Evolutionary conservation across 2,797 vertebrate genomes (phyloP), one percentile per base, ranked within the genome.

Genomic region (Scomberomorus guttatus): DNA sequence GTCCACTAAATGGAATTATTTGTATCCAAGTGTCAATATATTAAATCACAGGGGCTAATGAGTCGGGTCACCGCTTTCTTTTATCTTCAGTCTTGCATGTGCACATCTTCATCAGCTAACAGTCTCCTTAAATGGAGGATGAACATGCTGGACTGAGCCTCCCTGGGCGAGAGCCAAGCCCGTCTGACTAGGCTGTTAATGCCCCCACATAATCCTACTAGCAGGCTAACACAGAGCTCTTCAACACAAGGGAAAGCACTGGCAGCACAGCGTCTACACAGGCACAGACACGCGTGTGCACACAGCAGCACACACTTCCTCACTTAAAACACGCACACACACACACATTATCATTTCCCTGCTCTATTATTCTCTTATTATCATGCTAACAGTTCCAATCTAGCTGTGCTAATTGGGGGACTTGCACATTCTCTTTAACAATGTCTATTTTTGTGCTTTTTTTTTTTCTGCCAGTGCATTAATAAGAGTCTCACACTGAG

Each of bases 1-100:
- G 96, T 96, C 96, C 96, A 96, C 97, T 98, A 98, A 98, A 97
- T 95, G 94, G 96, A 98, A 98, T 99, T 98, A 98, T 99, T 99
- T 96, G 96, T 96, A 96, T 96, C 96, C 94, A 94, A 98, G 97
- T 98, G 97, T 99, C 97, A 98, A 98, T 98, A 99, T 97, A 98
- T 97, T 98, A 99, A 99, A 99, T 98, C 97, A 98, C 96, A 95
- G 96, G 87, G 96, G 97, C 97, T 99, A 99, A 99, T 98, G 97
- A 98, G 97, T 96, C 89, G 92, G 98, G 98, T 97, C 98, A 98
- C 95, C 82, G 96, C 94, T 96, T 96, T 98, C 97, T 97, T 97
- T 98, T 97, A 98, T 98, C 96, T 97, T 94, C 94, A 94, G 94
- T 95, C 95, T 96, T 93, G 91, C 93, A 95, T 95, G 96, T 96